Base-by-base conservation (phyloP, 2,888 invertebrate species). In the Dinocampus coccinellae region DNA sequence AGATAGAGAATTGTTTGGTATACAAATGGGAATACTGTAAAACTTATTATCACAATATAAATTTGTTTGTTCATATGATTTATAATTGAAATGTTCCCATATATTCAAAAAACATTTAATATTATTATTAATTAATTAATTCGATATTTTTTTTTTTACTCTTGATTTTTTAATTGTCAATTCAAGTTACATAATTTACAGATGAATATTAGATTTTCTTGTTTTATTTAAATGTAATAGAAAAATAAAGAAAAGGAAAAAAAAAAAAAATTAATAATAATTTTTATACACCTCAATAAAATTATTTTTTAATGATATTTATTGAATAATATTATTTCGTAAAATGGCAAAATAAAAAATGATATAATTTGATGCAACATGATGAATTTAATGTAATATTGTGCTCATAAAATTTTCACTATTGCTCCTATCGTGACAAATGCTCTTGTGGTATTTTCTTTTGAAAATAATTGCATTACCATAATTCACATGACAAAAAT, bases 401-500 rank as follows among this genome's bases (percentile, higher is more conserved):
- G 47, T 16, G 16, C 16, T 47, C 47, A 47, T 47, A 16, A 47
- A 47, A 47, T 47, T 16, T 55, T 29, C 11, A 13, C 34, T 34
- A 34, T 22, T 20, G 10, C 53, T 13, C 3, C 16, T 22, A 26
- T 10, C 36, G 34, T 11, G 22, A 36, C 9, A 16, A 42, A 39
- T 34, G 22, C 7, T 24, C n/a, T 26, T 34, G 22, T 13, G 16
- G 10, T 9, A 58, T 1, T 7, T 58, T 58, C n/a, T 4, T 34
- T 58, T 33, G 58, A 58, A 26, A 24, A 58, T 81, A 75, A 80
- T 81, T 78, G 69, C 77, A 79, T 80, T 79, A 79, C 36, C 33
- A 16, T 58, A 20, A 29, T 58, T 58, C 58, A 33, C 13, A 26
- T 39, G 62, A 20, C n/a, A 26, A 22, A 42, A 47, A 47, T 7